These are phyloP conservation scores for Indicator maculatus DNA, from an alignment of 2,113 vertebrate species.

Conservation along the genomic window DNA sequence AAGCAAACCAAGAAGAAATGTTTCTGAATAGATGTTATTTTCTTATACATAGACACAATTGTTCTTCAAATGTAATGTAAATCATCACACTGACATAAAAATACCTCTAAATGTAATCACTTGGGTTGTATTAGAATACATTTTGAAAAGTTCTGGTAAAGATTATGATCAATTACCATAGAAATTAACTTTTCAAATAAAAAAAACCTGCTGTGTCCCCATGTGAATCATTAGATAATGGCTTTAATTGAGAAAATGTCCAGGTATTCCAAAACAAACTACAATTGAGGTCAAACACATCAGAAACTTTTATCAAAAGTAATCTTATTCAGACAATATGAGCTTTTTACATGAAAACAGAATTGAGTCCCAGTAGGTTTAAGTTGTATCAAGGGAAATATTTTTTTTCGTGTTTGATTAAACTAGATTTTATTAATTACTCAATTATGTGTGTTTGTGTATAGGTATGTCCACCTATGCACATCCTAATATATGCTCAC, in stretches of 20 bases:
- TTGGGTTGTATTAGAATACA: background rate
- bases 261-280: background rate
- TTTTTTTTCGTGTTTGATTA: background rate
- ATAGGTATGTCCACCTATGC: background rate
- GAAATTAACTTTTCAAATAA: background rate
- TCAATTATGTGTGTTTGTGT: background rate
- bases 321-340: background rate
- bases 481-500: background rate
- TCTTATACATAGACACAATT: background rate
- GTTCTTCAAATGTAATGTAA: background rate
- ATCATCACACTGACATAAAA: background rate
- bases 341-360: background rate
- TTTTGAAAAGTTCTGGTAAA: background rate
- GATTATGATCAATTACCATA: background rate
- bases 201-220: background rate
- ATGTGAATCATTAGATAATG: background rate
- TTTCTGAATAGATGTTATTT: background rate
- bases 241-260: background rate
- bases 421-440: background rate
- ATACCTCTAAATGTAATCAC: background rate
- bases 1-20: background rate
- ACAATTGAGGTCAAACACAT: background rate
- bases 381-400: background rate
- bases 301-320: background rate
- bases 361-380: background rate